These are phyloP conservation scores for Holacanthella duospinosa DNA, from an alignment of 2,888 invertebrate species.

Conservation along the genomic window DNA sequence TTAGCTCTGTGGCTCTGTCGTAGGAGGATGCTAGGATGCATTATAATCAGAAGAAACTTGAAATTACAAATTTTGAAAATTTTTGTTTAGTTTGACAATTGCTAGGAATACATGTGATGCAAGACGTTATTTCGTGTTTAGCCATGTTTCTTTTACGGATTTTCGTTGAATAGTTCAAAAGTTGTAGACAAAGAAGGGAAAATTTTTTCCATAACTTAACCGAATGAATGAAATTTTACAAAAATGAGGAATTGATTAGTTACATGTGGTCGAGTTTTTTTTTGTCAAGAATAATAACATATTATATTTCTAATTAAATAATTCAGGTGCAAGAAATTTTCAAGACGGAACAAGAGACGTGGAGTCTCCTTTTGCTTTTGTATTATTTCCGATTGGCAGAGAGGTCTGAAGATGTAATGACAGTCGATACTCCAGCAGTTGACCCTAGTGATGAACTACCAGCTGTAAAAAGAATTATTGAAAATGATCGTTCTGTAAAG, in stretches of 20 bases:
- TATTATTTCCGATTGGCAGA: constrained; percentile 21
- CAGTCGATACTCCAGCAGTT: constrained; percentile 13
- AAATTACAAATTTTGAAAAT: neutral
- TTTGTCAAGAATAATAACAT: constrained; percentile 4
- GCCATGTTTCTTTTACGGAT: no score
- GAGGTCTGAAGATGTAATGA: constrained; percentile 4
- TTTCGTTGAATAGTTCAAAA: no score
- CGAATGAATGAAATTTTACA: no score
- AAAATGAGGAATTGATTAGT: neutral
- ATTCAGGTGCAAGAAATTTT: constrained; percentile 22
- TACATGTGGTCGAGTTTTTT: neutral
- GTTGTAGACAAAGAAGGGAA: no score
- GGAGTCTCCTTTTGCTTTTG: constrained; percentile 23
- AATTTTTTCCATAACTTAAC: no score
- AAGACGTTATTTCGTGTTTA: no score
- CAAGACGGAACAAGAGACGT: constrained; percentile 26
- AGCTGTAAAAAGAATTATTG: constrained; percentile 14
- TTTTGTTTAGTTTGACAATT: neutral
- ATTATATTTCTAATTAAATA: no score
- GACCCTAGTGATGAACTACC: constrained; percentile 25
- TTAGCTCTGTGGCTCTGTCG: no score
- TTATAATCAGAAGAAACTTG: no score
- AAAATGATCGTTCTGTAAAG: constrained; percentile 17
- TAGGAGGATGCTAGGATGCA: no score
- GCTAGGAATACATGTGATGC: no score